Evolutionary conservation across 1,140 invertebrate species (phyloP).

Genomic region (Episyrphus balteatus): DNA sequence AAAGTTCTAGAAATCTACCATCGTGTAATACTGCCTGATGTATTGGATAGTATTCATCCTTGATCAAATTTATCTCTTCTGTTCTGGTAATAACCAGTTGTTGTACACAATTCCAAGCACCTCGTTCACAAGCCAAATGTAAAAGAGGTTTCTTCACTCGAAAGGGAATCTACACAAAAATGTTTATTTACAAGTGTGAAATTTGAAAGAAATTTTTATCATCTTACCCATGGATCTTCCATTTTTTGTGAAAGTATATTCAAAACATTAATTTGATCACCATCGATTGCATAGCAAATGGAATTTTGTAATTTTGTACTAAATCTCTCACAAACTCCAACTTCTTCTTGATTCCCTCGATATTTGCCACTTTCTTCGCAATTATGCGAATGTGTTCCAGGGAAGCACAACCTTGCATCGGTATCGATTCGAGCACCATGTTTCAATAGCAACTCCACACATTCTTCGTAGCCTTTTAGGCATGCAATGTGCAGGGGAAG

Average conservation of each 20-base stretch:
- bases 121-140: conserved; percentile 55
- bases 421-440: conserved; percentile 45
- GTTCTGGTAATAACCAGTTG: conserved; percentile 51
- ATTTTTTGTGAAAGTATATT: conserved; percentile 54
- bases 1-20: conserved; percentile 51
- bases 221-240: conserved; percentile 55
- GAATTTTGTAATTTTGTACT: conserved; percentile 56
- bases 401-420: conserved; percentile 52
- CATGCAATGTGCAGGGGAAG: conserved; percentile 62
- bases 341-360: conserved; percentile 28
- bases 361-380: conserved; percentile 53
- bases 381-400: conserved; percentile 55
- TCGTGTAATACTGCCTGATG: conserved; percentile 60
- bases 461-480: conserved; percentile 51
- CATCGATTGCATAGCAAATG: conserved; percentile 61
- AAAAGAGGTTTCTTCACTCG: conserved; percentile 47
- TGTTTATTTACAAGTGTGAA: no score
- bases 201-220: background rate
- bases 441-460: conserved; percentile 43
- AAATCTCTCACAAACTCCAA: conserved; percentile 20
- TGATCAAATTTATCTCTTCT: conserved; percentile 61
- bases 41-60: conserved; percentile 66
- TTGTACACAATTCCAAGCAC: conserved; percentile 59
- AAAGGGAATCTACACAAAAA: conserved; percentile 38
- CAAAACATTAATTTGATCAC: conserved; percentile 53